A percentile compares a stretch with the other conserved stretches of the same genome.
Conservation (phyloP, 92 coral and sea anemone species). For the Porites divaricata region DNA sequence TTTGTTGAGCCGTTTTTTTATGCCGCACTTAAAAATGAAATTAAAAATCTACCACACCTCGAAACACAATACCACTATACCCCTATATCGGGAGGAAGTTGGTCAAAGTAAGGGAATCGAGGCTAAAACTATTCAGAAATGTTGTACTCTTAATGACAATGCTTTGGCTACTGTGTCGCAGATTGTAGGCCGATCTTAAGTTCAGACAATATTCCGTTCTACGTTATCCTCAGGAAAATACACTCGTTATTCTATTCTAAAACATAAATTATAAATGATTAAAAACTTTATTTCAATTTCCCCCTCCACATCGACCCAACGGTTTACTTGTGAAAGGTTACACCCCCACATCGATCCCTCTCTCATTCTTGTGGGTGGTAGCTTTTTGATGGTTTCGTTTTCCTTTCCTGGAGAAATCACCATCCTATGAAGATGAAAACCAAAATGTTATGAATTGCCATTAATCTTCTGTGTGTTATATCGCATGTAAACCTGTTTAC, state of each 20-base stretch:
- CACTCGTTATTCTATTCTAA: constrained; percentile 6
- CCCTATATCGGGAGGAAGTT: constrained; percentile 9
- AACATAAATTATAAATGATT: constrained; percentile 13
- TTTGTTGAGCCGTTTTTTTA: not conserved
- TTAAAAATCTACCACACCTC: constrained; percentile 33
- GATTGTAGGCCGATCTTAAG: constrained; percentile 2
- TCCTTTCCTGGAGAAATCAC: not conserved
- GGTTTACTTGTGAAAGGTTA: constrained; percentile 29
- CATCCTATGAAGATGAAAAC: not conserved
- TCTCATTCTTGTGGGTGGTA: constrained; percentile 26
- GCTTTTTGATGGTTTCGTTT: constrained; percentile 20
- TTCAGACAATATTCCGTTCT: constrained; percentile 23
- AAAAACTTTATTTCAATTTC: constrained; percentile 4
- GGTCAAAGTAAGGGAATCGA: not conserved
- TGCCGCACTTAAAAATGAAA: not conserved
- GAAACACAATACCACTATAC: not conserved
- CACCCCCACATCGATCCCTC: constrained; percentile 28
- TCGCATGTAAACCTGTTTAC: constrained; percentile 16
- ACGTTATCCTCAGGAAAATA: constrained; percentile 5
- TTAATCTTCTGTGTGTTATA: constrained; percentile 18
- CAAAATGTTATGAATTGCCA: constrained; percentile 16
- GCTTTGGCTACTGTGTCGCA: constrained; percentile 24
- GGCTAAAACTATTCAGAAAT: not conserved
- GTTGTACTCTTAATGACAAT: constrained; percentile 16
- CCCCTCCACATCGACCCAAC: constrained; percentile 30